These are phyloP conservation scores for Eupithecia abbreviata DNA, from an alignment of 2,888 invertebrate species.

Conservation along the genomic window DNA sequence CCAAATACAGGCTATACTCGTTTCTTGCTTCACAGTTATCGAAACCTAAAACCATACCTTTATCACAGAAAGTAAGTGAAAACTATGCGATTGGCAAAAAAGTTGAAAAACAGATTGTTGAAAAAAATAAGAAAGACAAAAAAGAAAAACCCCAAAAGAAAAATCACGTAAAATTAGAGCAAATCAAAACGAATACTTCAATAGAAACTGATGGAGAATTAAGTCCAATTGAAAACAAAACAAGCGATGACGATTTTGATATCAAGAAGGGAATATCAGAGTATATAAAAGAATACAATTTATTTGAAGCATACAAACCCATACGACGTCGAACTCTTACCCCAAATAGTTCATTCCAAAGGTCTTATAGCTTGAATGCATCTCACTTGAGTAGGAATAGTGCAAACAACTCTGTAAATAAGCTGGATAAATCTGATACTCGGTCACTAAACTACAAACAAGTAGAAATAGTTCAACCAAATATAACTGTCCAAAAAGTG, in stretches of 20 bases:
- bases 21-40: constrained; percentile 68
- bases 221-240: constrained; percentile 22
- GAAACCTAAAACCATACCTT: constrained; percentile 66
- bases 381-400: constrained; percentile 29
- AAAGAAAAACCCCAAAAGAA: constrained; percentile 12
- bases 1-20: constrained; percentile 69
- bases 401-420: constrained; percentile 19
- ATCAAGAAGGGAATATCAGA: constrained; percentile 40
- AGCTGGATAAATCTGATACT: constrained; percentile 21
- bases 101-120: constrained; percentile 61
- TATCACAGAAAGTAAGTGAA: constrained; percentile 72
- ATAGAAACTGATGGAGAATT: constrained; percentile 31
- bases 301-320: constrained; percentile 46
- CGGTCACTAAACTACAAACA: constrained; percentile 32
- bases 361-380: constrained; percentile 29
- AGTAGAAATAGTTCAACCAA: constrained; percentile 42
- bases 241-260: constrained; percentile 31
- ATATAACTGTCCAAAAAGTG: constrained; percentile 41
- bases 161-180: constrained; percentile 4
- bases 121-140: constrained; percentile 41
- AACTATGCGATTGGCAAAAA: constrained; percentile 67
- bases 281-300: constrained; percentile 45
- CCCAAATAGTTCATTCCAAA: constrained; percentile 38
- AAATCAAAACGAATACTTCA: constrained; percentile 21
- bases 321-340: constrained; percentile 43